phyloP scores from a whole-genome alignment of 2,888 invertebrate genomes.

The Muschampia plurimacula region DNA sequence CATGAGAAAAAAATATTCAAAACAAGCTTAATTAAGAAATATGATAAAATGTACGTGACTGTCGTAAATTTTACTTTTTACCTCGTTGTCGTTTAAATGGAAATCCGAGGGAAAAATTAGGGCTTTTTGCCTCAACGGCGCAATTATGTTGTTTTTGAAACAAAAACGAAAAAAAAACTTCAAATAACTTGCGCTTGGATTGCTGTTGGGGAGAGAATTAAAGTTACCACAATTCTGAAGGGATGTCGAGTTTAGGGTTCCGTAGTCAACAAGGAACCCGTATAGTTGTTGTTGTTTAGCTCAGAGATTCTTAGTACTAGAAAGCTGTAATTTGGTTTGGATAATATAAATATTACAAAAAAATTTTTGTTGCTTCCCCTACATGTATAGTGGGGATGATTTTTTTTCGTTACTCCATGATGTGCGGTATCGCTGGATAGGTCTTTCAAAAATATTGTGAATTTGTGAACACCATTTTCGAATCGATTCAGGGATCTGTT shows the following conservation, averaged over 20 bases:
- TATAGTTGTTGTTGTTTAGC: too few relatives aligned
- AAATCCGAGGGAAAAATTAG: slow-evolving; percentile 63
- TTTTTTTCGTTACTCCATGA: too few relatives aligned
- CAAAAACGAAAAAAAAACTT: slow-evolving; percentile 51
- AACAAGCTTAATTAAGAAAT: slow-evolving; percentile 65
- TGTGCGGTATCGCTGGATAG: too few relatives aligned
- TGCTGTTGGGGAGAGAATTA: slow-evolving; percentile 31
- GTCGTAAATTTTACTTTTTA: slow-evolving; percentile 67
- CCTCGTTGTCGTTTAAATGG: slow-evolving; percentile 66
- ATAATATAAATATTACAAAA: too few relatives aligned
- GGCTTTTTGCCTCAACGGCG: slow-evolving; percentile 63
- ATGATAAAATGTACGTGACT: slow-evolving; percentile 69
- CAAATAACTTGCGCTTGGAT: slow-evolving; percentile 40
- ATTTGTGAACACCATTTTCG: too few relatives aligned
- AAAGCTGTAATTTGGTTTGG: too few relatives aligned
- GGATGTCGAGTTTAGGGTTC: not conserved
- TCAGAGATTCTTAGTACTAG: too few relatives aligned
- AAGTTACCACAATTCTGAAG: slow-evolving; percentile 27
- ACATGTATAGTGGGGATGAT: too few relatives aligned
- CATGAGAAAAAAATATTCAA: slow-evolving; percentile 51
- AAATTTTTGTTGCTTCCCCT: too few relatives aligned
- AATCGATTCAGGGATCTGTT: too few relatives aligned
- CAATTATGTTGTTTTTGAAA: slow-evolving; percentile 63
- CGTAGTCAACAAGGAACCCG: not conserved
- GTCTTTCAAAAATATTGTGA: too few relatives aligned